Conservation (phyloP, 2,888 invertebrate genomes). For the Pardosa pseudoannulata region DNA sequence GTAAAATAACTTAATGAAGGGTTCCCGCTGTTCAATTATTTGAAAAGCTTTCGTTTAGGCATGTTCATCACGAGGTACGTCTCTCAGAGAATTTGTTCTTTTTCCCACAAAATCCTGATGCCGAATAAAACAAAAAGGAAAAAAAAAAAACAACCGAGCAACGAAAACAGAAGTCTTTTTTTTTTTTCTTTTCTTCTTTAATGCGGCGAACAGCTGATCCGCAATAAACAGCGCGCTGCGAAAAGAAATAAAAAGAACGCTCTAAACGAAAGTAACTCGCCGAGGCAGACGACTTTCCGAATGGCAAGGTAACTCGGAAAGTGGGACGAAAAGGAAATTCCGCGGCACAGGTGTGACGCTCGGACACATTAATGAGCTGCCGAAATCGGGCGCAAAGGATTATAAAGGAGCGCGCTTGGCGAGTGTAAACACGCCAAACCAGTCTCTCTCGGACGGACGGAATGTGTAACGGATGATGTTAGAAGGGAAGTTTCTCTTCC, state of each 20-base stretch:
- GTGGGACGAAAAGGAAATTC: constrained; percentile 60
- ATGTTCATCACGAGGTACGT: not conserved
- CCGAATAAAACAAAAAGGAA: too few relatives aligned
- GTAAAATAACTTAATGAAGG: too few relatives aligned
- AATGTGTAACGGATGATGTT: constrained; percentile 45
- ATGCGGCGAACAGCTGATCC: constrained; percentile 3
- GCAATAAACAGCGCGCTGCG: not conserved
- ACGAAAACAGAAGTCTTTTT: too few relatives aligned
- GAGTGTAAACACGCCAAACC: constrained; percentile 57
- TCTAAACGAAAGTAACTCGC: not conserved
- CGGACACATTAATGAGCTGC: constrained; percentile 56
- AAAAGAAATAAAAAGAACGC: not conserved
- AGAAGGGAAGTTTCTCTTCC: constrained; percentile 36
- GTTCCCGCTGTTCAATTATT: too few relatives aligned
- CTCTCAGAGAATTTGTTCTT: too few relatives aligned
- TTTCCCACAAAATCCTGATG: too few relatives aligned
- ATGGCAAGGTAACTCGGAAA: constrained; percentile 38
- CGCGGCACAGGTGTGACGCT: constrained; percentile 57
- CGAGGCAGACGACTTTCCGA: constrained; percentile 6
- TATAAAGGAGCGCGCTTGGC: constrained; percentile 48
- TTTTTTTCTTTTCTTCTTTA: too few relatives aligned
- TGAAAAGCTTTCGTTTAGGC: not conserved
- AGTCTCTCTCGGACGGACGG: constrained; percentile 46
- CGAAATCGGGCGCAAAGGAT: constrained; percentile 68
- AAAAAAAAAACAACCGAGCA: too few relatives aligned